Evolutionary conservation across 2,113 vertebrate species (phyloP).

Genomic region (Microtus oregoni): DNA sequence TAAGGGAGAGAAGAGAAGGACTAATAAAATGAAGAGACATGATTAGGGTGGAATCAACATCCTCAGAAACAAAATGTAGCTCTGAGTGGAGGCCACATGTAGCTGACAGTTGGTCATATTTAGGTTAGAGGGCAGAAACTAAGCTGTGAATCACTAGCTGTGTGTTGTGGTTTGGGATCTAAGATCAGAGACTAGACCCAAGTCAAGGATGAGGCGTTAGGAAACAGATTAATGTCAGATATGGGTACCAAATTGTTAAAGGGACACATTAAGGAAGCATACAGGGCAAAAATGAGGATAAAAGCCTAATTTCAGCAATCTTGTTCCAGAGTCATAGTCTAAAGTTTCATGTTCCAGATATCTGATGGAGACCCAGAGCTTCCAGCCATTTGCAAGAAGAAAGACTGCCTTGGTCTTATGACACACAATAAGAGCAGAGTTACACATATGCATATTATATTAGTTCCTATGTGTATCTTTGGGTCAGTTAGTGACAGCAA

Average conservation of each 20-base stretch:
- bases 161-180: neutral
- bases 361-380: neutral
- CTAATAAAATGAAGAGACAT: neutral
- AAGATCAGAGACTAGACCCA: neutral
- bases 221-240: neutral
- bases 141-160: neutral
- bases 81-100: neutral
- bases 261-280: neutral
- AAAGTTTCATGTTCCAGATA: too few species aligned
- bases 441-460: neutral
- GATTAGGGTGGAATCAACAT: neutral
- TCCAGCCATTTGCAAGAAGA: neutral
- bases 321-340: neutral
- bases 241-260: neutral
- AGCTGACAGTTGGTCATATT: neutral
- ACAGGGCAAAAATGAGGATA: neutral
- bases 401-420: neutral
- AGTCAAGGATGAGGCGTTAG: conserved; percentile 20
- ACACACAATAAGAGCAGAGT: neutral
- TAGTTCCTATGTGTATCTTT: neutral
- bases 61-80: neutral
- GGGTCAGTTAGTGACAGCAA: neutral
- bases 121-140: neutral
- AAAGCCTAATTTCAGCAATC: neutral
- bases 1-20: neutral